Evolutionary conservation across 2,113 vertebrate species (phyloP).

Genomic region (Calidris pygmaea): DNA sequence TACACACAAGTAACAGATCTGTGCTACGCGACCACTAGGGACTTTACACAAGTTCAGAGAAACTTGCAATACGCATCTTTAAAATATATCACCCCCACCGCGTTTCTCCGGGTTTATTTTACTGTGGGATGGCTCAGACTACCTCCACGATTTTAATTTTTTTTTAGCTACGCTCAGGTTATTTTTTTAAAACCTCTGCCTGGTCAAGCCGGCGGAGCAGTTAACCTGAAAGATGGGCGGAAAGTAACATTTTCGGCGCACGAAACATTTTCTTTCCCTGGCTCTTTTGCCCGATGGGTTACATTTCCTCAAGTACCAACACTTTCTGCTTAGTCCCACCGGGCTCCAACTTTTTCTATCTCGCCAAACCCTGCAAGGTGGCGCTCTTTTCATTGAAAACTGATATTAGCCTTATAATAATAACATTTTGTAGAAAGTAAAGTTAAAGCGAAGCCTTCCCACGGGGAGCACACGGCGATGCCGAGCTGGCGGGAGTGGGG

Average conservation of each 20-base stretch:
- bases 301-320: background rate
- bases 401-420: conserved; percentile 21
- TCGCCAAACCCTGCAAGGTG: conserved; percentile 75
- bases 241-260: background rate
- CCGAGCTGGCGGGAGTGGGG: background rate
- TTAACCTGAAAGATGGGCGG: background rate
- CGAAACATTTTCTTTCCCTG: background rate
- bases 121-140: background rate
- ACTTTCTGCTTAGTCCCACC: conserved; percentile 5
- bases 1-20: background rate
- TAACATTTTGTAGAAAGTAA: conserved; percentile 51
- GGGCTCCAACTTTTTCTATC: conserved; percentile 57
- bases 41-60: conserved; percentile 29
- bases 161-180: background rate
- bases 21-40: conserved; percentile 36
- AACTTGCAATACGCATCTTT: conserved; percentile 1
- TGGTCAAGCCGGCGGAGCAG: background rate
- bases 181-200: background rate
- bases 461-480: background rate
- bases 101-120: background rate
- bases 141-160: background rate
- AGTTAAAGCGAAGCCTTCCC: conserved; percentile 44
- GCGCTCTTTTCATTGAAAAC: conserved; percentile 75
- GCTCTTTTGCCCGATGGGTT: background rate
- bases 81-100: background rate